Conservation (phyloP, 64 coral and sea anemone species). For the Astreopora myriophthalma region DNA sequence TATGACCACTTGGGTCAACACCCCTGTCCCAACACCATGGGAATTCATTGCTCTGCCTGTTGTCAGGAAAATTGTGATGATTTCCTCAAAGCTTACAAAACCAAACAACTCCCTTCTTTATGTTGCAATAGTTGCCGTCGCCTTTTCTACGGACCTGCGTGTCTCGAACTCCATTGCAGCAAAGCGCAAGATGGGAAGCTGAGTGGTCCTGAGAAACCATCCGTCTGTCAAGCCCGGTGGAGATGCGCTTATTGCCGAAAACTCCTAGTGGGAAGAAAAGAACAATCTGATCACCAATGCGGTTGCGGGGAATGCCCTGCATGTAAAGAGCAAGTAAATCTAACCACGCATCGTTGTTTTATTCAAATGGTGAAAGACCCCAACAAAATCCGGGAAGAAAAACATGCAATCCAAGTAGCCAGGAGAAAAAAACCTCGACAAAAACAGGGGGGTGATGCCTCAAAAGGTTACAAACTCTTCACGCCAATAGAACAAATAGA, state of each 20-base stretch:
- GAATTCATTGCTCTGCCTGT: background rate
- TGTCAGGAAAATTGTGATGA: background rate
- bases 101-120: background rate
- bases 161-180: background rate
- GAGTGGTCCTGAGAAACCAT: background rate
- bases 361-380: background rate
- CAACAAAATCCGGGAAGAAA: background rate
- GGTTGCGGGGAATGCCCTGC: background rate
- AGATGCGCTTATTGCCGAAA: background rate
- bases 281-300: background rate
- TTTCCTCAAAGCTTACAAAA: background rate
- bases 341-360: constrained; percentile 9
- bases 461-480: background rate
- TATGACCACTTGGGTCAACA: background rate
- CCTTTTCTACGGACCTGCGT: too few species aligned
- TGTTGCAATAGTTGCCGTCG: background rate
- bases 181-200: background rate
- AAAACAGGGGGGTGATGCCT: background rate
- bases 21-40: background rate
- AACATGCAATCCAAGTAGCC: background rate
- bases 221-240: background rate
- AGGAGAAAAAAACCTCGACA: background rate
- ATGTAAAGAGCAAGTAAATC: constrained; percentile 14
- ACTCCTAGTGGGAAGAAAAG: background rate
- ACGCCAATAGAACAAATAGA: too few species aligned